phyloP scores from a whole-genome alignment of 1,140 invertebrate genomes.

The Microplitis demolitor region DNA sequence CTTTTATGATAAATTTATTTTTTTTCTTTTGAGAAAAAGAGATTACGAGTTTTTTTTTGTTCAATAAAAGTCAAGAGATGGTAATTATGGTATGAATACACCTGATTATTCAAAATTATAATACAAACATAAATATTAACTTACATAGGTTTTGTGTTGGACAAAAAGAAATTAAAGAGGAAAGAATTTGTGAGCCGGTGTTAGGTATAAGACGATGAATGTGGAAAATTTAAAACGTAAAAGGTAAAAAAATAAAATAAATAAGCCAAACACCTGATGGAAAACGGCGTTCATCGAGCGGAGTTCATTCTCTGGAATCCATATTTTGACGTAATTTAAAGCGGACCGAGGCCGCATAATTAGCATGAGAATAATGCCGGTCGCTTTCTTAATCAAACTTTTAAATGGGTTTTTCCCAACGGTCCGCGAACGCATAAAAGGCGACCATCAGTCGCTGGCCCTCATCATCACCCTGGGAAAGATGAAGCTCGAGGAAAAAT shows the following conservation, averaged over 20 bases:
- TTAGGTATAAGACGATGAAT: no score
- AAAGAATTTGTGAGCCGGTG: no score
- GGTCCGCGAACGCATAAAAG: neutral
- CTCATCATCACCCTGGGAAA: neutral
- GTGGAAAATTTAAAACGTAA: no score
- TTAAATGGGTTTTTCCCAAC: conserved; percentile 54
- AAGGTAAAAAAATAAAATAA: neutral
- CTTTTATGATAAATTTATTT: neutral
- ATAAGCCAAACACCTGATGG: neutral
- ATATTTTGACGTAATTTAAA: conserved; percentile 42
- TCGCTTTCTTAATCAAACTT: conserved; percentile 57
- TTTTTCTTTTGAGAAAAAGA: no score
- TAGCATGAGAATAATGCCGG: conserved; percentile 55
- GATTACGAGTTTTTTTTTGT: no score
- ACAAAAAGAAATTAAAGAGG: no score
- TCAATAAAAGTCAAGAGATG: no score
- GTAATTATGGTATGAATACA: no score
- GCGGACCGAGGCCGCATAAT: conserved; percentile 41
- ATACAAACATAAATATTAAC: no score
- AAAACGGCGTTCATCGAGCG: neutral
- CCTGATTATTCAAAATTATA: no score
- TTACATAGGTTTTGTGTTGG: no score
- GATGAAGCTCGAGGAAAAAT: neutral
- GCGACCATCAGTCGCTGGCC: neutral
- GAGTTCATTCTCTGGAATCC: conserved; percentile 18